A percentile compares a stretch with the other conserved stretches of the same genome.
phyloP scores from a whole-genome alignment of 2,888 invertebrate genomes.

The Antitype chi region DNA sequence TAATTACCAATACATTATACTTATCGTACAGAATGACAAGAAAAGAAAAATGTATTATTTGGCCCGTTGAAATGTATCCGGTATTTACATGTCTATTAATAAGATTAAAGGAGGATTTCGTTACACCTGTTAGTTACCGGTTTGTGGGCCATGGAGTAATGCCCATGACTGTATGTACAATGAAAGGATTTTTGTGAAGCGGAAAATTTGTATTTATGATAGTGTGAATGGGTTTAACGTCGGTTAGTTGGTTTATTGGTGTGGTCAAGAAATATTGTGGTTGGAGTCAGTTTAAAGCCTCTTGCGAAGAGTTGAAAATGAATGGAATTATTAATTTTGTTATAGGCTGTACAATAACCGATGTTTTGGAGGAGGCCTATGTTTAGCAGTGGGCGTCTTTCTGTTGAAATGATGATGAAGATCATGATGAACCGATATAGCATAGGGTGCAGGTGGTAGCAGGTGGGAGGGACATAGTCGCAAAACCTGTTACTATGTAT shows the following conservation, averaged over 20 bases:
- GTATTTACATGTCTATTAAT: slow-evolving; percentile 86
- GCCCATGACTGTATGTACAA: slow-evolving; percentile 28
- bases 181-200: slow-evolving; percentile 55
- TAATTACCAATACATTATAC: slow-evolving; percentile 89
- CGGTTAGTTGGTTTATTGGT: slow-evolving; percentile 42
- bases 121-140: slow-evolving; percentile 64
- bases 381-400: too few relatives aligned
- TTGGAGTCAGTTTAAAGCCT: neutral
- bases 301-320: neutral
- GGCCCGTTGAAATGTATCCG: slow-evolving; percentile 81
- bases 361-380: neutral
- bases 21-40: slow-evolving; percentile 79
- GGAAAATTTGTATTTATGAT: slow-evolving; percentile 65
- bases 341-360: neutral
- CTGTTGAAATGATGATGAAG: too few relatives aligned
- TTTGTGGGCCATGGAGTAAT: slow-evolving; percentile 53
- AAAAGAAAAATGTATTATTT: slow-evolving; percentile 83
- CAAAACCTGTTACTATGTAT: too few relatives aligned
- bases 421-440: too few relatives aligned
- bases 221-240: slow-evolving; percentile 51
- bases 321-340: neutral
- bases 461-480: too few relatives aligned
- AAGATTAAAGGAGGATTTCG: slow-evolving; percentile 79
- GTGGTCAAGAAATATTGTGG: slow-evolving; percentile 12
- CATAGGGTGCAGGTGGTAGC: too few relatives aligned